Evolutionary conservation across 1,140 invertebrate genomes (phyloP).

Genomic region (Drosophila biarmipes): DNA sequence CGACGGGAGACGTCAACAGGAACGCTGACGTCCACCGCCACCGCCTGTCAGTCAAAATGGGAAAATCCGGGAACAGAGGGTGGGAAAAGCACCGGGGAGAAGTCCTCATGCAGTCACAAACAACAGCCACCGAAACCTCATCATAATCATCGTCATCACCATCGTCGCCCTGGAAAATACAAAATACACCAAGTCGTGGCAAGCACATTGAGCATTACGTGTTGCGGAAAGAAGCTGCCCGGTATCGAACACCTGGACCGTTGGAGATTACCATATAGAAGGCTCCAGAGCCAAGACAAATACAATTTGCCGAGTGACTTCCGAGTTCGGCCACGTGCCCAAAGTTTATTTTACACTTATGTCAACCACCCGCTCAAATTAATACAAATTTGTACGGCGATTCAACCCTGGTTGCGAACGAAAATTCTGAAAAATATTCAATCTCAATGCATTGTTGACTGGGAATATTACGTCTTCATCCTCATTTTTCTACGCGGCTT

Average conservation of each 20-base stretch:
- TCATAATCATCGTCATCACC: conserved; percentile 23
- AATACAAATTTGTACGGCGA: conserved; percentile 4
- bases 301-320: conserved; percentile 19
- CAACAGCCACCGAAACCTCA: conserved; percentile 38
- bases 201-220: neutral
- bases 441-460: too few species aligned
- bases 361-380: conserved; percentile 16
- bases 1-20: conserved; percentile 15
- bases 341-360: conserved; percentile 16
- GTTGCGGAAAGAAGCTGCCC: conserved; percentile 25
- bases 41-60: conserved; percentile 37
- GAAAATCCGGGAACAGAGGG: conserved; percentile 26
- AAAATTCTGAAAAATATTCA: neutral
- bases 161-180: conserved; percentile 6
- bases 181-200: neutral
- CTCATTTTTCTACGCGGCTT: too few species aligned
- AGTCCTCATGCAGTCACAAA: conserved; percentile 20
- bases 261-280: conserved; percentile 33
- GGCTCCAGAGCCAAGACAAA: conserved; percentile 12
- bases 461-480: too few species aligned
- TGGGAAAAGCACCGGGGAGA: conserved; percentile 20
- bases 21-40: conserved; percentile 30
- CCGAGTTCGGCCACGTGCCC: conserved; percentile 26
- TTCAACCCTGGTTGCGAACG: neutral
- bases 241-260: conserved; percentile 30